Evolutionary conservation across 2,113 vertebrate species (phyloP).

Genomic region (Perccottus glenii): DNA sequence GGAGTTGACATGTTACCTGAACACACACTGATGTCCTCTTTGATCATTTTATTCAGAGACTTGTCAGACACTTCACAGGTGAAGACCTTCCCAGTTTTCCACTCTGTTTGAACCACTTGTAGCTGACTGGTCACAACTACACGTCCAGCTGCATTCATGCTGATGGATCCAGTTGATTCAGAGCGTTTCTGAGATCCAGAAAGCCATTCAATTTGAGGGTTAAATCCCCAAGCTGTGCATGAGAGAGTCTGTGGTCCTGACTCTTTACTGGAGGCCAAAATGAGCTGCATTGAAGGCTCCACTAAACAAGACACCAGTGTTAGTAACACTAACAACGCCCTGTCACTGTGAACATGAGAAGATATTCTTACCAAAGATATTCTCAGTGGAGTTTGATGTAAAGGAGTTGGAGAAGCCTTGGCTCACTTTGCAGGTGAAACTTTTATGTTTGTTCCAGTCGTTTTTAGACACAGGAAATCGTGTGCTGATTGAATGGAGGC

Average conservation of each 20-base stretch:
- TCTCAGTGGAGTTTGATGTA: neutral
- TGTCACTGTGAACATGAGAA: neutral
- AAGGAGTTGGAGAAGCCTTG: neutral
- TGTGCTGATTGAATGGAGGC: slow-evolving; percentile 31
- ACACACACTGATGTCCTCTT: no score
- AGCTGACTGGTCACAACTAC: slow-evolving; percentile 61
- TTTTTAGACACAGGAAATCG: slow-evolving; percentile 22
- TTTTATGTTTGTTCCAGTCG: neutral
- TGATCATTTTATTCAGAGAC: no score
- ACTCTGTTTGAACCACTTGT: slow-evolving; percentile 2
- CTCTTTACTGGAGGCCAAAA: slow-evolving; percentile 27
- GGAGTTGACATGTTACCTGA: no score
- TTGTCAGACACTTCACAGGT: no score
- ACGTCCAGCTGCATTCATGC: slow-evolving; percentile 49
- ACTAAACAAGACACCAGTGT: slow-evolving; percentile 30
- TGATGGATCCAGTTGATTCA: neutral
- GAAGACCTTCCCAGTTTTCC: no score
- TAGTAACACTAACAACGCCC: neutral
- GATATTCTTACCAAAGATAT: slow-evolving; percentile 6
- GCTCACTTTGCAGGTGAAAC: neutral
- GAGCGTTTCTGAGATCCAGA: neutral
- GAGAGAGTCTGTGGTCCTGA: slow-evolving; percentile 45
- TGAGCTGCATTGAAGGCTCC: slow-evolving; percentile 58
- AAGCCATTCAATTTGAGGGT: slow-evolving; percentile 71
- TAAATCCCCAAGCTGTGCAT: slow-evolving; percentile 63